phyloP scores from a whole-genome alignment of 2,113 vertebrate genomes.

The Channa argus region DNA sequence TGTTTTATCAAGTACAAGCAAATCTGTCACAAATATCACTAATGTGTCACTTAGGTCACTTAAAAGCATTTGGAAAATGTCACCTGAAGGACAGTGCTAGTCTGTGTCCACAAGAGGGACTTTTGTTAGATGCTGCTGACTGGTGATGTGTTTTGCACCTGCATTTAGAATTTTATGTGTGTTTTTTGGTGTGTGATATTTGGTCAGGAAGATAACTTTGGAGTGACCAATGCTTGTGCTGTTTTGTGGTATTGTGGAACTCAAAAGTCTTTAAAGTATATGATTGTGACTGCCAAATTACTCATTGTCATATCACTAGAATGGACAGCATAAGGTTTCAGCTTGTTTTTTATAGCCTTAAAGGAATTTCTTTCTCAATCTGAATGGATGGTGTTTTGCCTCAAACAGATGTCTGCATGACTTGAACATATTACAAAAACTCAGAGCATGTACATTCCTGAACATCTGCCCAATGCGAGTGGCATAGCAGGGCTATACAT shows the following conservation, averaged over 20 bases:
- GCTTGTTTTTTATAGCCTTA: constrained; percentile 27
- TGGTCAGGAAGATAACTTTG: constrained; percentile 25
- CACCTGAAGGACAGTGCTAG: constrained; percentile 50
- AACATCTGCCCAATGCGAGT: constrained; percentile 53
- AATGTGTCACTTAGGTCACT: constrained; percentile 5
- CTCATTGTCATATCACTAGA: constrained; percentile 24
- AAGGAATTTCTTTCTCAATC: constrained; percentile 22
- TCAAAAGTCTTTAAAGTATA: neutral
- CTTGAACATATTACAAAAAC: constrained; percentile 55
- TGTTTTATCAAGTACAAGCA: constrained; percentile 26
- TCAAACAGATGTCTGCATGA: constrained; percentile 65
- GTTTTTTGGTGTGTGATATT: constrained; percentile 47
- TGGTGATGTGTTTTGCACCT: no score
- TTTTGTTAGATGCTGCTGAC: constrained; percentile 31
- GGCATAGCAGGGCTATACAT: constrained; percentile 61
- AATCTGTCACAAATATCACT: constrained; percentile 23
- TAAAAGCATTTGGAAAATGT: constrained; percentile 21
- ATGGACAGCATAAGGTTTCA: constrained; percentile 15
- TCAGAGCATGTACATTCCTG: constrained; percentile 67
- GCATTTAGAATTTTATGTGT: no score
- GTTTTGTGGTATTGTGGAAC: constrained; percentile 18
- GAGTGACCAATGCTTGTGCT: constrained; percentile 25
- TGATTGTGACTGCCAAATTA: constrained; percentile 14
- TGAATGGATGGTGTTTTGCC: constrained; percentile 50
- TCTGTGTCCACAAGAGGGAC: constrained; percentile 79